Evolutionary conservation across 2,113 vertebrate genomes (phyloP).

Genomic region (Gallinago jamesoni): DNA sequence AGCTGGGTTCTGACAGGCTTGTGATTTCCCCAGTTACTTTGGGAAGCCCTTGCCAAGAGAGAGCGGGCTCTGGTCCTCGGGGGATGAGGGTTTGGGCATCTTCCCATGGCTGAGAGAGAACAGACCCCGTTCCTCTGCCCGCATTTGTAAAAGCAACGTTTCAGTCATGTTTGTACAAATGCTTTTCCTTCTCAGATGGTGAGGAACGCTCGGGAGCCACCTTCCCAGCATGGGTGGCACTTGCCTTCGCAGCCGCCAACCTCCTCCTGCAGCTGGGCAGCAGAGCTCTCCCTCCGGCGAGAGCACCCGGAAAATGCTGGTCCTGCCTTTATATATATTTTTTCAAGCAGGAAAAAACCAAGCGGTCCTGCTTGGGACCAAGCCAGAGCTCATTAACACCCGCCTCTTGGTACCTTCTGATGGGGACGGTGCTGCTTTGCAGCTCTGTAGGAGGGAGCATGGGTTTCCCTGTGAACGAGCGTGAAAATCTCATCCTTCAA

Average conservation of each 20-base stretch:
- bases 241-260: not conserved
- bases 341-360: not conserved
- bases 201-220: not conserved
- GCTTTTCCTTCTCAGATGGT: not conserved
- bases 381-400: not conserved
- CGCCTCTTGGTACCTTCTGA: not conserved
- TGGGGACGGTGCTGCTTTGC: not conserved
- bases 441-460: accelerated
- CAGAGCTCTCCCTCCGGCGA: not conserved
- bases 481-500: not conserved
- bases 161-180: no score
- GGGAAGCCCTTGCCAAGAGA: not conserved
- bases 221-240: not conserved
- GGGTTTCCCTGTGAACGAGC: not conserved
- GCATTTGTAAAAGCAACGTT: accelerated
- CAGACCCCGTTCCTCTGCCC: not conserved
- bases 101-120: accelerated
- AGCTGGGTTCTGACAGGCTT: not conserved
- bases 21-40: not conserved
- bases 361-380: not conserved
- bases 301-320: not conserved
- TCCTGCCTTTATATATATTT: not conserved
- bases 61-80: not conserved
- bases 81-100: not conserved
- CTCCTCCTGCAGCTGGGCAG: not conserved